phyloP scores from a whole-genome alignment of 2,113 vertebrate genomes.

The Marmota monax region DNA sequence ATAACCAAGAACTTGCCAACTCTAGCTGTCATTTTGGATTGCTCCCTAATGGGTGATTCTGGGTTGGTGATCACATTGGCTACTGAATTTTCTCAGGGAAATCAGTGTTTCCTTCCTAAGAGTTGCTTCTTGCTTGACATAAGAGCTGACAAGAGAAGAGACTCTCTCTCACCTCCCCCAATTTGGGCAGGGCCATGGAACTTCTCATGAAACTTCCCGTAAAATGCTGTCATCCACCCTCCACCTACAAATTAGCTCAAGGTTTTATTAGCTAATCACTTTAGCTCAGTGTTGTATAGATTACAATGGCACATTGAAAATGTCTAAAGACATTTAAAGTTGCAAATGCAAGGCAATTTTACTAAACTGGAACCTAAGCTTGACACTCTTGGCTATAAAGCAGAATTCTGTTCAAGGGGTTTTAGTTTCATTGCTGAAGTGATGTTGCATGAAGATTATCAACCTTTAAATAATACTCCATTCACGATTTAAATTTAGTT shows the following conservation, averaged over 20 bases:
- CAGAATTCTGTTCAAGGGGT: constrained; percentile 33
- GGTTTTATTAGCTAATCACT: neutral
- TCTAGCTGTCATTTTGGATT: neutral
- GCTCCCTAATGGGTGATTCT: neutral
- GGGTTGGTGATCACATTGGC: neutral
- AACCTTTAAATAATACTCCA: constrained; percentile 49
- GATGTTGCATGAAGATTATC: neutral
- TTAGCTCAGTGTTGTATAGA: neutral
- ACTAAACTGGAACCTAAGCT: neutral
- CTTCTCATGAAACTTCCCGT: no score
- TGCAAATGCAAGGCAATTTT: constrained; percentile 11
- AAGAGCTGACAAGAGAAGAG: neutral
- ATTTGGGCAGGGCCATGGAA: neutral
- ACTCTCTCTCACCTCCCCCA: neutral
- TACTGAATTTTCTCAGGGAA: neutral
- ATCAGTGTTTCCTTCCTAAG: neutral
- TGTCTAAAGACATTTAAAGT: neutral
- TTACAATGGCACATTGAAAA: neutral
- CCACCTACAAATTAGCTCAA: neutral
- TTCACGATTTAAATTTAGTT: constrained; percentile 56
- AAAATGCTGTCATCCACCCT: neutral
- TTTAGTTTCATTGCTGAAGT: constrained; percentile 54
- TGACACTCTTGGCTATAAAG: neutral
- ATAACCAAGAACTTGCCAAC: neutral
- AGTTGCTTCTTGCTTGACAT: neutral